These are phyloP conservation scores for Agapornis canus DNA, from an alignment of 2,797 vertebrate species.

Conservation along the genomic window DNA sequence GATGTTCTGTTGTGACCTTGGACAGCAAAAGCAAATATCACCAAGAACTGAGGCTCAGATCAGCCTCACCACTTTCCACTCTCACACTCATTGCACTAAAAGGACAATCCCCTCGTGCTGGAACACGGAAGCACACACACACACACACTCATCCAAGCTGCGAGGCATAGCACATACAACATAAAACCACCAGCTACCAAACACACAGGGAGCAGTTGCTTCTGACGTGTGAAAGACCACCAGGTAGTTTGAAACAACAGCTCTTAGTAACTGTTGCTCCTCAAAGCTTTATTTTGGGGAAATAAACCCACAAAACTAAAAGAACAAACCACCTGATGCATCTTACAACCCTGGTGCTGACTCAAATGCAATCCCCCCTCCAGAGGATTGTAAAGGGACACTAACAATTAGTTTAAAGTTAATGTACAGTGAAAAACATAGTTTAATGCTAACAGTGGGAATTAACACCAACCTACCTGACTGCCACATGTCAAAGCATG, in stretches of 20 bases:
- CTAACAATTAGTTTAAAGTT: neutral
- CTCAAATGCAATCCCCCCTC: neutral
- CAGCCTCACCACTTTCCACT: conserved; percentile 19
- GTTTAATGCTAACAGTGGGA: neutral
- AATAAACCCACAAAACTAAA: neutral
- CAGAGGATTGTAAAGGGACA: neutral
- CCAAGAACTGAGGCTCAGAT: neutral
- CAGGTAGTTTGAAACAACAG: neutral
- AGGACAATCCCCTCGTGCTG: conserved; percentile 37
- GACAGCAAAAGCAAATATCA: neutral
- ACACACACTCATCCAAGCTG: conserved; percentile 31
- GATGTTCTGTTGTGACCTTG: neutral
- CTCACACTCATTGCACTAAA: conserved; percentile 6
- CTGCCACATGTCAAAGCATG: rapidly evolving
- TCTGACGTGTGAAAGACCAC: neutral
- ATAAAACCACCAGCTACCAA: neutral
- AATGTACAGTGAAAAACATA: neutral
- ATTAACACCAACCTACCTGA: neutral
- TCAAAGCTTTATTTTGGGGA: neutral
- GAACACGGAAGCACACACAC: conserved; percentile 6
- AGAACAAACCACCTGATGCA: neutral
- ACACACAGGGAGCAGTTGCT: neutral
- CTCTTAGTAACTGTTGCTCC: neutral
- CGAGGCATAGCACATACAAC: neutral
- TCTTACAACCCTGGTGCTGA: neutral